Base-by-base conservation (phyloP, 1,140 invertebrate genomes). In the Ridgeia piscesae region DNA sequence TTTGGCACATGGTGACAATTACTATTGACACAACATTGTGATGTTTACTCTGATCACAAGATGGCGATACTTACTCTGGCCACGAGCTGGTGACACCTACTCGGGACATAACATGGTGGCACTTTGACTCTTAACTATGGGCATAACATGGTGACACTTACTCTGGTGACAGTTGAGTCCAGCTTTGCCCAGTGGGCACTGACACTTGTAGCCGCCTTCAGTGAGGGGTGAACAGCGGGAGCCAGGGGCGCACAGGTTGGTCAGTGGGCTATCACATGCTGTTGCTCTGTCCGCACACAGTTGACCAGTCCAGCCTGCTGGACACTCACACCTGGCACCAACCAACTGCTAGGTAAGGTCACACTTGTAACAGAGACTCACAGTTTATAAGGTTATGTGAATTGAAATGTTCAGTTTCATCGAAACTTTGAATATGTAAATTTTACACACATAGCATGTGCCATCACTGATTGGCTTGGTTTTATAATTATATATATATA, bases 251-350 rank as follows among this genome's bases (percentile, higher is more conserved):
- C 92, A 92, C 58, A 77, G 58, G 58, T 77, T 77, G 89, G 27
- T 42, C 50, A 50, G 31, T 58, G 34, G 33, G 33, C 91, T 48
- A 31, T 91, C 35, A 91, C 91, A 91, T 6, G 34, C 0, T 8
- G 92, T 92, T 6, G 89, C 88, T 31, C 34, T 92, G 88, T 92
- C 92, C 21, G 88, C 50, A 77, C 92, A 92, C 6, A 92, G 90
- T 94, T 98, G 97, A 93, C 99, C 99, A 96, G 99, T 98, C 98
- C 98, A 99, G 42, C 99, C 99, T 88, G 98, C 97, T 89, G 98
- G 95, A 96, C 99, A 99, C 95, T 99, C 98, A 94, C 99, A 99
- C 95, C 98, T 99, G 95, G 98, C 9, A 90, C 14, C 33, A 90
- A 90, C 33, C 89, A 90, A 35, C 42, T 6, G 11, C 42, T 42